Percentiles rank a stretch among this genome's conserved stretches.
Evolutionary conservation across 2,888 invertebrate species (phyloP).

Genomic region (Acanthopleura granulata): DNA sequence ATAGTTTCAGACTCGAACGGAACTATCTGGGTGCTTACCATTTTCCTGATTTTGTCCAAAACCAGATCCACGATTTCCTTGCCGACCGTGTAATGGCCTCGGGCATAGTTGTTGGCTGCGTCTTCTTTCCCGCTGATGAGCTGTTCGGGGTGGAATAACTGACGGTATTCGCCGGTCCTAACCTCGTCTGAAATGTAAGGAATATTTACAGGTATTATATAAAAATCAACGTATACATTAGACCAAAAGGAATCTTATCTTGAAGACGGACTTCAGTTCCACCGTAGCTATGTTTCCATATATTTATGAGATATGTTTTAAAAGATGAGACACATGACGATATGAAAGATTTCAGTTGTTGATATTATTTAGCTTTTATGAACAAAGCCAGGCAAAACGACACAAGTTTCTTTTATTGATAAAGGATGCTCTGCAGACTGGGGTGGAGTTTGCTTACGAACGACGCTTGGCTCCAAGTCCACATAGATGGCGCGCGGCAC

Average conservation of each 20-base stretch:
- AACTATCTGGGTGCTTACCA: conserved; percentile 41
- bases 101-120: conserved; percentile 69
- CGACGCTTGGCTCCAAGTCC: conserved; percentile 20
- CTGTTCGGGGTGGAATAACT: conserved; percentile 96
- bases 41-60: conserved; percentile 64
- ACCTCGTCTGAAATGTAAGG: conserved; percentile 57
- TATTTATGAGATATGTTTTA: too few relatives aligned
- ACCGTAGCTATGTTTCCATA: too few relatives aligned
- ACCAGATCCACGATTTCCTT: conserved; percentile 73
- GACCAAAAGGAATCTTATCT: too few relatives aligned
- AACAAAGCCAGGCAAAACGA: too few relatives aligned
- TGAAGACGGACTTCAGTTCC: too few relatives aligned
- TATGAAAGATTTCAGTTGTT: too few relatives aligned
- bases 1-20: too few relatives aligned
- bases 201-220: not conserved
- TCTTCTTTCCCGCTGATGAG: conserved; percentile 96
- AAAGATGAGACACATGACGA: too few relatives aligned
- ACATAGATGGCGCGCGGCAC: conserved; percentile 17
- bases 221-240: too few relatives aligned
- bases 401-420: too few relatives aligned
- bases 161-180: conserved; percentile 78
- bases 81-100: conserved; percentile 88
- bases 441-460: not conserved
- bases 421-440: too few relatives aligned
- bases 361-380: too few relatives aligned